Evolutionary conservation across 2,797 vertebrate species (phyloP).

Genomic region (Melanotaenia pygmaea): DNA sequence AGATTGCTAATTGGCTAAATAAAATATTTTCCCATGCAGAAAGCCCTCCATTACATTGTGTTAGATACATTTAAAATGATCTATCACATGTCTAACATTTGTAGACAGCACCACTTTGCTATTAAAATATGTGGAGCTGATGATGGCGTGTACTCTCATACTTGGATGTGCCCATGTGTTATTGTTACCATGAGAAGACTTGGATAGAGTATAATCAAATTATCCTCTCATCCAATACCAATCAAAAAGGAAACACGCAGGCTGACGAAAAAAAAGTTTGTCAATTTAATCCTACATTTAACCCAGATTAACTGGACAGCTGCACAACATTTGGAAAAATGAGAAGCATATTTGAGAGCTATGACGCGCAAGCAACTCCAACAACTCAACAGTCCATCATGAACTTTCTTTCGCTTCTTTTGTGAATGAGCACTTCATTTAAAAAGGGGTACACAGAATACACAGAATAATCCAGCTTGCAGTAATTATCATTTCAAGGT

Average conservation of each 20-base stretch:
- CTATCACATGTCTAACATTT: slow-evolving; percentile 24
- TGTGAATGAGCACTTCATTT: slow-evolving; percentile 22
- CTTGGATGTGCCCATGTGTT: slow-evolving; percentile 23
- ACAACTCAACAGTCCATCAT: background rate
- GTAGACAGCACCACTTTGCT: slow-evolving; percentile 2
- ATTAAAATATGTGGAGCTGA: slow-evolving; percentile 1
- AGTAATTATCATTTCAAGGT: background rate
- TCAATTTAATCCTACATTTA: slow-evolving; percentile 58
- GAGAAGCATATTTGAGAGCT: slow-evolving; percentile 12
- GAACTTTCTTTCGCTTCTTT: slow-evolving; percentile 8
- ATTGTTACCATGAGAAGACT: slow-evolving; percentile 6
- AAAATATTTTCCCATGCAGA: background rate
- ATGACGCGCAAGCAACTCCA: slow-evolving; percentile 7
- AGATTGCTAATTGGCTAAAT: slow-evolving; percentile 33
- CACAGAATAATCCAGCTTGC: background rate
- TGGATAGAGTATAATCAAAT: slow-evolving; percentile 16
- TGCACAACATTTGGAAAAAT: slow-evolving; percentile 19
- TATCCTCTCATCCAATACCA: slow-evolving; percentile 25
- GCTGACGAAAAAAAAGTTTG: slow-evolving; percentile 28
- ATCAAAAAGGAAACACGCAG: slow-evolving; percentile 23
- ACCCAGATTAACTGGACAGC: slow-evolving; percentile 47
- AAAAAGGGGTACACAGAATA: background rate
- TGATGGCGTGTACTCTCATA: background rate
- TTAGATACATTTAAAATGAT: slow-evolving; percentile 1
- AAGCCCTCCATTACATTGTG: background rate